Base-by-base conservation (phyloP, 2,797 vertebrate species). In the Hozukius guyotensis region DNA sequence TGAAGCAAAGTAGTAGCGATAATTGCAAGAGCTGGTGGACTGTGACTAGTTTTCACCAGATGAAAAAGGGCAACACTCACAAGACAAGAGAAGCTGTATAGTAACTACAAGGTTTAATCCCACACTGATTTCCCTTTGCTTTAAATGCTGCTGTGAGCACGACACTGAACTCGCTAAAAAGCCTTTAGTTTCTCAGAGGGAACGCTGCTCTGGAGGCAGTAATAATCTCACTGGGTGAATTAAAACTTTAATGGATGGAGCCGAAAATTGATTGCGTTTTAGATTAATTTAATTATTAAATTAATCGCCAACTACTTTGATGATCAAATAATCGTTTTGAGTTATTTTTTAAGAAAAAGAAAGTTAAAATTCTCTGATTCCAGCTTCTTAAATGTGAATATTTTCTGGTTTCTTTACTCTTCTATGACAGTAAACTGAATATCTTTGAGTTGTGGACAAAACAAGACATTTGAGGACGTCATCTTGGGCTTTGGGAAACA, bases 51-150 rank as follows among this genome's bases (percentile, higher is more conserved):
- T 1, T 52, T 57, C 32, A 80, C 60, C 49, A 53, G 60, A 64
- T 31, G 3, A 67, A 52, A 10, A 52, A 27, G 14, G 38, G 36
- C 22, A 66, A 77, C 38, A 61, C 42, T 20, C 10, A 52, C 69
- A 85, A 36, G 70, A 85, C 83, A 42, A 82, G 61, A 87, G 73
- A 83, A 60, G 80, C 68, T 87, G 36, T 34, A 12, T 22, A 29
- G 36, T 59, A 69, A 49, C 29, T 25, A 22, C 2, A 67, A 52
- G 20, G 25, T 55, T 59, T 18, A 29, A 55, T 71, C 61, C 34
- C 29, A 20, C 27, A 3, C 12, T 52, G 24, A 61, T 25, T 55
- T 59, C 16, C 34, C 42, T 59, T 71, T 16, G 24, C 34, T 71
- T 62, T 36, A 82, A 60, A 79, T 27, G 66, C 80, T 70, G 63